Evolutionary conservation across 2,113 vertebrate species (phyloP).

Genomic region (Riparia riparia): DNA sequence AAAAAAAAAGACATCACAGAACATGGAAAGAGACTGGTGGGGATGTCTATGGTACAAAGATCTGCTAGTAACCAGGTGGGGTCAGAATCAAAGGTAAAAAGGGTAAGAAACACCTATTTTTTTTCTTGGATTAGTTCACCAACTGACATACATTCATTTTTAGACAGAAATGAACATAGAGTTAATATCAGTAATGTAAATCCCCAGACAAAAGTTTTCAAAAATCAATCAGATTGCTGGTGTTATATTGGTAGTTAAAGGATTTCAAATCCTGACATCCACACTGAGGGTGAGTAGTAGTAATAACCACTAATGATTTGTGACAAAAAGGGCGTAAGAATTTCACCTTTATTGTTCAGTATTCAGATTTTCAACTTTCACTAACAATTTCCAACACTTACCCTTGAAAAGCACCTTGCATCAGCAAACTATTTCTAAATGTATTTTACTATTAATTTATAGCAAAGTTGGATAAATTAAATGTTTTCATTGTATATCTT

Average conservation of each 20-base stretch:
- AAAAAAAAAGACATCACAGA: not conserved
- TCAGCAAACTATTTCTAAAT: not conserved
- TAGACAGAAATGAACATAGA: not conserved
- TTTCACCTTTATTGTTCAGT: not conserved
- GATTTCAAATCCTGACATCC: not conserved
- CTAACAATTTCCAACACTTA: not conserved
- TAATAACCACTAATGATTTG: not conserved
- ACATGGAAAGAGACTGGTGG: not conserved
- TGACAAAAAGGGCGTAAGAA: not conserved
- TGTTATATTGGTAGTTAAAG: not conserved
- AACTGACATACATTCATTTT: not conserved
- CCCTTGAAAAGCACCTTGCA: not conserved
- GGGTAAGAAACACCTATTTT: not conserved
- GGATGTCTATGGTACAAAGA: not conserved
- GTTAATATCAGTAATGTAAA: not conserved
- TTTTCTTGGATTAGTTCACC: not conserved
- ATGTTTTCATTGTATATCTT: not conserved
- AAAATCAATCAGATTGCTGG: not conserved
- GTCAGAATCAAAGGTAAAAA: not conserved
- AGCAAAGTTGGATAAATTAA: not conserved
- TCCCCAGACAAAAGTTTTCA: not conserved
- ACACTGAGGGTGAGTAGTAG: not conserved
- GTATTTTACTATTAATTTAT: not conserved
- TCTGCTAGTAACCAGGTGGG: not conserved
- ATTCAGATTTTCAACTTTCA: not conserved